Evolutionary conservation across 1,140 invertebrate genomes (phyloP).

Genomic region (Brachionus rotundiformis): DNA sequence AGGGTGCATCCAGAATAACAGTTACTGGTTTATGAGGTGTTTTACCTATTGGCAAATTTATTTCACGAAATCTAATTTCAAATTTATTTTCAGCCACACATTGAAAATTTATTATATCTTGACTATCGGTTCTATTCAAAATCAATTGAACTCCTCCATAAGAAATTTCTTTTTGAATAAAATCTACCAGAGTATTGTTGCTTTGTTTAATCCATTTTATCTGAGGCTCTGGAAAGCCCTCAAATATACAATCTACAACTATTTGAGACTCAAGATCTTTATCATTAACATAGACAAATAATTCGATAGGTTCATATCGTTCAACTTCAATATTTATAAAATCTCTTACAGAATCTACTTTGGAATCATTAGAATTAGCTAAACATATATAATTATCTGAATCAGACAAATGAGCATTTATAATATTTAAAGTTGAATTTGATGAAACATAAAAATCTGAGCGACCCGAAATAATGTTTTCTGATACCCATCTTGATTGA

Average conservation of each 20-base stretch:
- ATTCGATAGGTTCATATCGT: neutral
- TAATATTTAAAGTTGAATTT: neutral
- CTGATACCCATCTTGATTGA: neutral
- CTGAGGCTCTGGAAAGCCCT: neutral
- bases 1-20: neutral
- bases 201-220: neutral
- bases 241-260: neutral
- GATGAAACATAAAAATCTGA: neutral
- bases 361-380: neutral
- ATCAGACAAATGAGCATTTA: neutral
- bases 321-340: neutral
- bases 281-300: neutral
- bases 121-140: neutral
- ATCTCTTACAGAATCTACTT: neutral
- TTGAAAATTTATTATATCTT: neutral
- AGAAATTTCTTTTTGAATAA: neutral
- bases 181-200: neutral
- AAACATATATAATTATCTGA: neutral
- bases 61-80: neutral
- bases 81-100: conserved; percentile 24
- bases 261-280: neutral
- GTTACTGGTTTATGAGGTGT: neutral
- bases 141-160: neutral
- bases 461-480: neutral
- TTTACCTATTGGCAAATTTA: conserved; percentile 6